These are phyloP conservation scores for Meloidogyne hapla DNA, from an alignment of 1,140 invertebrate species.

Conservation along the genomic window DNA sequence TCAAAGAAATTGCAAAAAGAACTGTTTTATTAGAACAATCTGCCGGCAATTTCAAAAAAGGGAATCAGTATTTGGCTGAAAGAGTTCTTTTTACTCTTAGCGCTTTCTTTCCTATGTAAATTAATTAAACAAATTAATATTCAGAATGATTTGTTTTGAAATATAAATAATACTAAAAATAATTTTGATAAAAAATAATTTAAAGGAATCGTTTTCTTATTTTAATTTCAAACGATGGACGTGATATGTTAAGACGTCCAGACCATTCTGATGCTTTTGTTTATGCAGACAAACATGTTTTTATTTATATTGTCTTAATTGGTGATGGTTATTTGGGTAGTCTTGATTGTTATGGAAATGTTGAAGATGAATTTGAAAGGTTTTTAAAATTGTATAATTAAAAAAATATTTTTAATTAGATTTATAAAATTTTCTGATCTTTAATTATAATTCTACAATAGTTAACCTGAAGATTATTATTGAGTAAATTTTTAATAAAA, in stretches of 20 bases:
- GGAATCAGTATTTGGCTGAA: constrained; percentile 2
- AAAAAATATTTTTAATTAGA: no score
- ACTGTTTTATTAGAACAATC: background rate
- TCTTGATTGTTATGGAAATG: constrained; percentile 5
- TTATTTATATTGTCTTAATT: background rate
- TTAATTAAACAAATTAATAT: background rate
- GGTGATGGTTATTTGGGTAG: background rate
- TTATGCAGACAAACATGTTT: background rate
- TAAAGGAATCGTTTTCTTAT: constrained; percentile 7
- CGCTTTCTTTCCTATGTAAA: constrained; percentile 5
- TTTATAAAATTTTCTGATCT: no score
- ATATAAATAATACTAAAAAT: no score
- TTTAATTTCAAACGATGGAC: background rate
- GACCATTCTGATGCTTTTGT: background rate
- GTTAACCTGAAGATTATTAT: no score
- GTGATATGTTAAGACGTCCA: background rate
- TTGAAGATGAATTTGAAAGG: constrained; percentile 11
- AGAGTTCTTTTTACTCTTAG: constrained; percentile 3
- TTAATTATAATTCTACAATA: background rate
- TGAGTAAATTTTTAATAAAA: no score
- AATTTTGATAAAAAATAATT: no score
- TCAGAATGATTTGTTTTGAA: no score
- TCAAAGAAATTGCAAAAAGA: background rate
- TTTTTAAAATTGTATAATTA: no score
- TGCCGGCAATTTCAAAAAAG: background rate